Evolutionary conservation across 2,888 invertebrate species (phyloP), one percentile per base, ranked within the genome.

Genomic region (Andrena bicolor): DNA sequence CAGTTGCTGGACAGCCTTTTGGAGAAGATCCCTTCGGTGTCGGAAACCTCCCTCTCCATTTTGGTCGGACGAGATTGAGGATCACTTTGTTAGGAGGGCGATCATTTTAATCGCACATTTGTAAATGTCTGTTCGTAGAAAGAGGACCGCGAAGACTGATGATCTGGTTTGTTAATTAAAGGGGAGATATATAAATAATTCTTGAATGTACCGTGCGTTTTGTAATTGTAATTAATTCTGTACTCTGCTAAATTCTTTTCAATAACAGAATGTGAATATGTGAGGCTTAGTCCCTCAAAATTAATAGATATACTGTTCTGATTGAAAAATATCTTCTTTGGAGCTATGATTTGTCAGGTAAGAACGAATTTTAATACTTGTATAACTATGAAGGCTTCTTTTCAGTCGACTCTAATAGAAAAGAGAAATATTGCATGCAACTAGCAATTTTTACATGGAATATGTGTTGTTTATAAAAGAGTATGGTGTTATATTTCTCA

Each of bases 21-120:
- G 3, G 93, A 93, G 84, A 93, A 94, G 60, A 92, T 90, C 8
- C 92, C 93, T 68, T 94, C 94, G 28, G 91, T 87, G 76, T 94
- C 93, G 58, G 92, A 90, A 35, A 94, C 93, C 82, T 94, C 94
- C 35, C 91, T 91, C 79, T 93, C 93, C 93, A 92, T 92, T 77
- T 84, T 78, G 2, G n/a, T 61, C 32, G 53, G n/a, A 72, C 20
- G 26, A 35, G 35, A 30, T 8, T 41, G 63, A 2, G 2, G n/a
- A n/a, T 70, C 65, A 75, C 53, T 66, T 53, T 30, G 8, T 23
- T 41, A 23, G 7, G 5, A 35, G 10, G 26, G 13, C 13, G 1
- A 20, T 26, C 63, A 76, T 70, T 32, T 49, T 8, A 13, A 6
- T 53, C 48, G n/a, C 8, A 49, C 35, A n/a, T 60, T 56, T 30